Evolutionary conservation across 2,113 vertebrate species (phyloP).

Genomic region (Campylomormyrus tamandua): DNA sequence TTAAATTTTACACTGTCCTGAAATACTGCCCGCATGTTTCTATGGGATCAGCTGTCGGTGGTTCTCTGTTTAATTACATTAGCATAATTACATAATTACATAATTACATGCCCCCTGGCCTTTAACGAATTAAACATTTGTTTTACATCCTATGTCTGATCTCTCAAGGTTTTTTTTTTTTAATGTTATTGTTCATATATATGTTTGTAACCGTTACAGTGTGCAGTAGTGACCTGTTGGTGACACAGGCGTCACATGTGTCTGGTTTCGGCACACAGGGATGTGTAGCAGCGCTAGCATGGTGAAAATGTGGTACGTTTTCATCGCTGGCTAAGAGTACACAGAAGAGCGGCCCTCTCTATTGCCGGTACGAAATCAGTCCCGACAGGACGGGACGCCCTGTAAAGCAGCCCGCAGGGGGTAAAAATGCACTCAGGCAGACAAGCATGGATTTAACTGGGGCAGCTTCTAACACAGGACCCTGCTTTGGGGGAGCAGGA

Average conservation of each 20-base stretch:
- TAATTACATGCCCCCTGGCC: conserved; percentile 6
- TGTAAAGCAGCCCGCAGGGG: background rate
- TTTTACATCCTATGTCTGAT: background rate
- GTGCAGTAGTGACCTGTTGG: background rate
- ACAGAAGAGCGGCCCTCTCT: background rate
- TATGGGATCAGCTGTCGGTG: background rate
- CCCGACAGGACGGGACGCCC: background rate
- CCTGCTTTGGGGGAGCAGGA: background rate
- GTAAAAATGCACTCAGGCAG: background rate
- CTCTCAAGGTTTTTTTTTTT: background rate
- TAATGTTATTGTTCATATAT: background rate
- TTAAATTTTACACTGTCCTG: background rate
- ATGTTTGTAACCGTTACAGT: background rate
- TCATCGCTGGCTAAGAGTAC: background rate
- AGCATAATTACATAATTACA: background rate
- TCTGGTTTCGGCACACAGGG: background rate
- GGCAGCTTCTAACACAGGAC: background rate
- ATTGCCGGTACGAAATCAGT: background rate
- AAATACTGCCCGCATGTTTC: background rate
- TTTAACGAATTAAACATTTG: background rate
- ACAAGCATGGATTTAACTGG: background rate
- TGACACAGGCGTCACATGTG: background rate
- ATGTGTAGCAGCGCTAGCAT: background rate
- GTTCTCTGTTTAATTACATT: conserved; percentile 6
- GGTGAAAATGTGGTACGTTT: background rate